phyloP scores from a whole-genome alignment of 2,888 invertebrate genomes.

The Entomobrya multifasciata region DNA sequence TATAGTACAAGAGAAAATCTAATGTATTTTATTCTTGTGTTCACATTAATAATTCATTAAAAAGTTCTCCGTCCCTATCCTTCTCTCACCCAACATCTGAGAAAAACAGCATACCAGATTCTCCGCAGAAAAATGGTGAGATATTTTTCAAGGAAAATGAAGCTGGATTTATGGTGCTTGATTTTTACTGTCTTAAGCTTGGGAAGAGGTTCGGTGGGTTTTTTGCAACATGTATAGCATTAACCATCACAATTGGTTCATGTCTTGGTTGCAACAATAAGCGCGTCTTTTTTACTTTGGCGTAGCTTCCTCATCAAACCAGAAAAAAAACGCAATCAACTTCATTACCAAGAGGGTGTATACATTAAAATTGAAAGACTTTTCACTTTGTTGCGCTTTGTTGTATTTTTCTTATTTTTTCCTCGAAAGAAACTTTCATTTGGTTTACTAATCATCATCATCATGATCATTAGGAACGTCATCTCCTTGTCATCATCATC shows the following conservation, averaged over 20 bases:
- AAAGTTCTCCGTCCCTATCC: too few species aligned
- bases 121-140: too few species aligned
- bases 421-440: not conserved
- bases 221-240: too few species aligned
- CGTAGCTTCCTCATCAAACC: not conserved
- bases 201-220: too few species aligned
- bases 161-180: too few species aligned
- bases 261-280: slow-evolving; percentile 36
- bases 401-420: not conserved
- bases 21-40: not conserved
- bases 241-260: too few species aligned
- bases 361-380: not conserved
- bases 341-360: slow-evolving; percentile 1
- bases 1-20: not conserved
- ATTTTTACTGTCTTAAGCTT: too few species aligned
- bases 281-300: not conserved
- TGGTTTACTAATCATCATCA: slow-evolving; percentile 7
- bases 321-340: not conserved
- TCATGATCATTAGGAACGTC: not conserved
- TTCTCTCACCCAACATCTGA: slow-evolving; percentile 25
- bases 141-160: too few species aligned
- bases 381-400: not conserved
- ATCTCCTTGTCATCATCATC: slow-evolving; percentile 22
- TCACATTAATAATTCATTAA: slow-evolving; percentile 38
- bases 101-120: too few species aligned